Conservation (phyloP, 1,140 invertebrate species). For the Mamestra configurata region DNA sequence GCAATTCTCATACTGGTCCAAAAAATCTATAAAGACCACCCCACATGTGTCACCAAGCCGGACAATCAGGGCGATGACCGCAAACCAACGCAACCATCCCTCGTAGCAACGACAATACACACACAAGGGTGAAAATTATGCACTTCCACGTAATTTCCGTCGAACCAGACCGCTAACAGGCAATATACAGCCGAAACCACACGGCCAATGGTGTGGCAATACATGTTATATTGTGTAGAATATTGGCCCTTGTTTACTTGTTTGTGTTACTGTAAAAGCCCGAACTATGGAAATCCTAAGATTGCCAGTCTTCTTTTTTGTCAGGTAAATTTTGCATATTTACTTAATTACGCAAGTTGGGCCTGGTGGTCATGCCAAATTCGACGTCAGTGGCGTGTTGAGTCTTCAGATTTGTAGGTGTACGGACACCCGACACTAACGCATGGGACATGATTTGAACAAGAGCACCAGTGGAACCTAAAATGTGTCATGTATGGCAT, state of each 20-base stretch:
- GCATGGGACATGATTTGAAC: too few species aligned
- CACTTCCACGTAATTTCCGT: slow-evolving; percentile 34
- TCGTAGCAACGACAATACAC: not conserved
- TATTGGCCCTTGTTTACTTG: not conserved
- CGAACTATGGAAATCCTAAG: too few species aligned
- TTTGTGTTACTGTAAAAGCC: slow-evolving; percentile 3
- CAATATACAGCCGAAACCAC: slow-evolving; percentile 21
- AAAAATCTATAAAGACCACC: not conserved
- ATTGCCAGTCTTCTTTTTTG: too few species aligned
- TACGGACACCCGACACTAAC: too few species aligned
- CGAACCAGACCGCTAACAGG: slow-evolving; percentile 14
- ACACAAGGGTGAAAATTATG: slow-evolving; percentile 18
- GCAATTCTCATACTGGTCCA: not conserved
- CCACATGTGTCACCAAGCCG: not conserved
- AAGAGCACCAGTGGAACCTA: too few species aligned
- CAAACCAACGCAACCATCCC: not conserved
- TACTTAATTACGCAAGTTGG: too few species aligned
- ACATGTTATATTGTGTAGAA: slow-evolving; percentile 13
- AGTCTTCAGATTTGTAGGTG: too few species aligned
- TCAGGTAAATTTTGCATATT: too few species aligned
- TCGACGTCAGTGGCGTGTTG: too few species aligned
- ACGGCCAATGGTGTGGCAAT: slow-evolving; percentile 10
- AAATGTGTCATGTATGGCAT: too few species aligned
- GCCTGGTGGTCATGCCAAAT: too few species aligned
- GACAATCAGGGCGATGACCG: slow-evolving; percentile 21